Percentiles rank a stretch among this genome's conserved stretches.
Evolutionary conservation across 2,888 invertebrate genomes (phyloP).

Genomic region (Drosophila multiciliata): DNA sequence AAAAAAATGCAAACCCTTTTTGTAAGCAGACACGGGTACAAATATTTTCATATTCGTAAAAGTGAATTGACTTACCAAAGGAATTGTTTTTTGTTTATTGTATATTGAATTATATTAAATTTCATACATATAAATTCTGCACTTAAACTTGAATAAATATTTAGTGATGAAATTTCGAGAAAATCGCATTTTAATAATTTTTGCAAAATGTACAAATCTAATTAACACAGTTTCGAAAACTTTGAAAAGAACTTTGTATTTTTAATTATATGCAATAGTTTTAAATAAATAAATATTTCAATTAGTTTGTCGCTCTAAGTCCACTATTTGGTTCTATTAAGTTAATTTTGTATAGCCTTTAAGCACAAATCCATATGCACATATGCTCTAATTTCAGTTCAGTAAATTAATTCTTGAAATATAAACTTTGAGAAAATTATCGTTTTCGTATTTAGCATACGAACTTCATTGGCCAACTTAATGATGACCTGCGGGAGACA

Average conservation of each 20-base stretch:
- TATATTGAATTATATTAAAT: background rate
- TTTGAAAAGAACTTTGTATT: background rate
- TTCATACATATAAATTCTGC: background rate
- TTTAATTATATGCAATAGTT: background rate
- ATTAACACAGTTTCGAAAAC: background rate
- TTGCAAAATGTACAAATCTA: background rate
- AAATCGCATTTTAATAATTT: background rate
- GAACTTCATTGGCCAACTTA: background rate
- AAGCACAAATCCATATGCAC: background rate
- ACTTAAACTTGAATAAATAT: background rate
- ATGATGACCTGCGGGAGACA: conserved; percentile 10
- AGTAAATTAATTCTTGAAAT: background rate
- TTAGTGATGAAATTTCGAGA: background rate
- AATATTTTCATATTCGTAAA: background rate
- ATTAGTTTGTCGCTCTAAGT: background rate
- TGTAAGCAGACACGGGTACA: background rate
- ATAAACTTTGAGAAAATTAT: background rate
- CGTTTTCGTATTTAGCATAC: background rate
- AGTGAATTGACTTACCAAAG: background rate
- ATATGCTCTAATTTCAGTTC: background rate
- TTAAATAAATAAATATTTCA: background rate
- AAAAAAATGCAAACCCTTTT: background rate
- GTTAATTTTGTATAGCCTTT: background rate
- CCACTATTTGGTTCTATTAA: background rate
- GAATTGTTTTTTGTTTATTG: background rate